Evolutionary conservation across 2,888 invertebrate species (phyloP).

Genomic region (Sphaeridia pumilis): DNA sequence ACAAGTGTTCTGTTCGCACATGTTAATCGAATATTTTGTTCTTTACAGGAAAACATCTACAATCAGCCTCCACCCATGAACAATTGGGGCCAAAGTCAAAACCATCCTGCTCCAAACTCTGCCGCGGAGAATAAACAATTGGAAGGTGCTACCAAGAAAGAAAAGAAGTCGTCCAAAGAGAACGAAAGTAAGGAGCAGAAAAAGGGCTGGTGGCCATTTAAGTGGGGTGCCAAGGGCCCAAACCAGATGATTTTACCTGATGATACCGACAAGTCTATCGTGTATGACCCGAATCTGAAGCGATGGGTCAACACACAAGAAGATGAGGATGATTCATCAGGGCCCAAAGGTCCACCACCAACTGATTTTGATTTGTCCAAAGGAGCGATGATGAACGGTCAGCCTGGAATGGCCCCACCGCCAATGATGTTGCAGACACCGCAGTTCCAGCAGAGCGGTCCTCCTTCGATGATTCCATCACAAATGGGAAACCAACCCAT

Average conservation of each 20-base stretch:
- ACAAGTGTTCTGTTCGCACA: too few species aligned
- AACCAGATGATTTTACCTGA: constrained; percentile 94
- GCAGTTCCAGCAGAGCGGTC: constrained; percentile 8
- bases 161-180: not conserved
- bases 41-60: too few species aligned
- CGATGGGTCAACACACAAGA: constrained; percentile 76
- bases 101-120: too few species aligned
- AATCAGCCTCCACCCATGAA: too few species aligned
- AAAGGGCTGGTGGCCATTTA: too few species aligned
- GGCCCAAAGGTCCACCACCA: constrained; percentile 54
- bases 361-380: constrained; percentile 48
- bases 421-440: constrained; percentile 13
- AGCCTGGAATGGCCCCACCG: constrained; percentile 8
- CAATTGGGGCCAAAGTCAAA: too few species aligned
- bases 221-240: constrained; percentile 63
- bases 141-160: too few species aligned
- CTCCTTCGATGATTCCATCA: not conserved
- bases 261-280: constrained; percentile 84
- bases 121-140: too few species aligned
- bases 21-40: too few species aligned
- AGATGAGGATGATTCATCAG: constrained; percentile 48
- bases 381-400: too few species aligned
- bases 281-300: constrained; percentile 80
- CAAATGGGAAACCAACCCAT: too few species aligned
- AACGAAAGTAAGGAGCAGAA: constrained; percentile 15